Conservation (phyloP, 2,113 vertebrate genomes). For the Stictonetta naevosa region DNA sequence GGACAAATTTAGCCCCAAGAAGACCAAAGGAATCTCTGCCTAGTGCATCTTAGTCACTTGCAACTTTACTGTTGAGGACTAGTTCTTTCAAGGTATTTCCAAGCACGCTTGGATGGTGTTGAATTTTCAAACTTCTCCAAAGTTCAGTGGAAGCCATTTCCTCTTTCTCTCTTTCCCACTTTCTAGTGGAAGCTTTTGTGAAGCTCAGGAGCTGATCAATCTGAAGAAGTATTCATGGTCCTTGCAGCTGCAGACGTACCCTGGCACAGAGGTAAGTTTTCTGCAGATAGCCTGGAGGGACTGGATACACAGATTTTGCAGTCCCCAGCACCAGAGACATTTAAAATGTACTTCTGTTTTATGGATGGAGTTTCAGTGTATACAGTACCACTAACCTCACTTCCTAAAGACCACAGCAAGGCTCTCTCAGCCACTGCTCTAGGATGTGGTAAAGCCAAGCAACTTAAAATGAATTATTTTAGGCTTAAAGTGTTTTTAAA, state of each 20-base stretch:
- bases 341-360: neutral
- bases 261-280: neutral
- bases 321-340: neutral
- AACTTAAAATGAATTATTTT: neutral
- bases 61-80: neutral
- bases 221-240: accelerated
- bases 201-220: accelerated
- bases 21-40: neutral
- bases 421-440: neutral
- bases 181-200: neutral
- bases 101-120: neutral
- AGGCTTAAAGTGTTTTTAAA: neutral
- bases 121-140: neutral
- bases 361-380: neutral
- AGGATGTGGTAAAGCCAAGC: neutral
- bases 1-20: neutral
- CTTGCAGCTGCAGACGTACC: neutral
- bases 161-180: neutral
- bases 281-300: neutral
- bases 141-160: neutral
- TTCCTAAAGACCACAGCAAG: neutral
- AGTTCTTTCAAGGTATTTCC: neutral
- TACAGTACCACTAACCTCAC: neutral
- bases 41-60: neutral
- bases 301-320: neutral